A percentile compares a stretch with the other conserved stretches of the same genome.
Evolutionary conservation across 2,113 vertebrate species (phyloP).

Genomic region (Amazona guildingii): DNA sequence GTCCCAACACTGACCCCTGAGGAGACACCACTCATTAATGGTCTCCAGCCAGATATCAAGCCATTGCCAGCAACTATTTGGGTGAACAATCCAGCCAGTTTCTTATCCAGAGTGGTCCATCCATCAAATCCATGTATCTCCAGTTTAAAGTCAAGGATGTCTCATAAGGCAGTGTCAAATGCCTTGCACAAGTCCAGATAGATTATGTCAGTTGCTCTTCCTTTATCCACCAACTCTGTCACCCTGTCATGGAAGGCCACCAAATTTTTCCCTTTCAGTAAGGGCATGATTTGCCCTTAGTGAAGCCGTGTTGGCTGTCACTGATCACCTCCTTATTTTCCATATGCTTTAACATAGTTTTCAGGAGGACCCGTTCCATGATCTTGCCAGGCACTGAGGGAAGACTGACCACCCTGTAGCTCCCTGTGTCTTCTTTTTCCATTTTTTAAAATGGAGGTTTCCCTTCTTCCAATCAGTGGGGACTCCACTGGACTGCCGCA

Average conservation of each 20-base stretch:
- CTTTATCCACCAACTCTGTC: neutral
- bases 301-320: neutral
- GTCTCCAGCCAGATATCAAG: neutral
- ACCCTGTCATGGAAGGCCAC: neutral
- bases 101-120: neutral
- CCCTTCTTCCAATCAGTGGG: neutral
- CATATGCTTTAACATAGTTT: neutral
- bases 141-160: neutral
- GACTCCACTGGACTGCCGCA: neutral
- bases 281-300: neutral
- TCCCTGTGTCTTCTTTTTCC: neutral
- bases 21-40: neutral
- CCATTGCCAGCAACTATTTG: neutral
- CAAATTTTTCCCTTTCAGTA: neutral
- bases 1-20: neutral
- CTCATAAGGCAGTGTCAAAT: neutral
- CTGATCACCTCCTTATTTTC: neutral
- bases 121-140: neutral
- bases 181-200: neutral
- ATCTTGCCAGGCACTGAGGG: neutral
- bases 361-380: neutral
- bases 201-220: neutral
- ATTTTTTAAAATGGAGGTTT: neutral
- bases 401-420: neutral
- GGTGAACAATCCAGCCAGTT: neutral